A percentile compares a stretch with the other conserved stretches of the same genome.
Conservation (phyloP, 2,888 invertebrate genomes). For the Nomada goodeniana region DNA sequence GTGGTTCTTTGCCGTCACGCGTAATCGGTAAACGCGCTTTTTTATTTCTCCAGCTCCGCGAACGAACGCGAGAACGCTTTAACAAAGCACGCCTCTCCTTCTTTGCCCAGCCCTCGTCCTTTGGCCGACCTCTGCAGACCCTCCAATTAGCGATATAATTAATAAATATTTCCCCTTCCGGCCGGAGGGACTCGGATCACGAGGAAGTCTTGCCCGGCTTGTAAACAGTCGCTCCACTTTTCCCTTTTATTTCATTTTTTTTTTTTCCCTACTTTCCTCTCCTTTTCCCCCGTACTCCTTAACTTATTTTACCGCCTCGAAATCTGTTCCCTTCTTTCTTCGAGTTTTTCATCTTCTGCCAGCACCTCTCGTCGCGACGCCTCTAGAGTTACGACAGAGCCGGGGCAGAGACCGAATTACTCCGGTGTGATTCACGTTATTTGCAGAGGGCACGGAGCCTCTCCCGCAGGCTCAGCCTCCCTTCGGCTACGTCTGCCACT, state of each 20-base stretch:
- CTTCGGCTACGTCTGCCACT: conserved; percentile 8
- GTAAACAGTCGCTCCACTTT: conserved; percentile 42
- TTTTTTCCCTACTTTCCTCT: background rate
- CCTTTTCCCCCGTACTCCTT: background rate
- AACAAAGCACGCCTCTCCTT: conserved; percentile 44
- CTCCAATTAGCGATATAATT: conserved; percentile 76
- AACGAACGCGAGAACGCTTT: conserved; percentile 53
- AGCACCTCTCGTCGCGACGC: conserved; percentile 17
- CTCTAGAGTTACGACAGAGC: conserved; percentile 53
- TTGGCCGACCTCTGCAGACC: conserved; percentile 57
- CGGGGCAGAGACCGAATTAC: conserved; percentile 1
- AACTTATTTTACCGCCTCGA: conserved; percentile 44
- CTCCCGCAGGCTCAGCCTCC: conserved; percentile 17
- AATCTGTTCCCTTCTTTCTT: conserved; percentile 24
- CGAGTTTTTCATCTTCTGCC: conserved; percentile 50
- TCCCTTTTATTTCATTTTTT: conserved; percentile 5
- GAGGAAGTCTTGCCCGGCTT: conserved; percentile 37
- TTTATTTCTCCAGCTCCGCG: conserved; percentile 22
- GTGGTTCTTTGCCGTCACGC: conserved; percentile 50
- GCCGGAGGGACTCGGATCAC: conserved; percentile 52
- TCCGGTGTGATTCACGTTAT: conserved; percentile 78
- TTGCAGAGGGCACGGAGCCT: conserved; percentile 64
- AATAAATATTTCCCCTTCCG: conserved; percentile 76
- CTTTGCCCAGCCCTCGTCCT: conserved; percentile 38
- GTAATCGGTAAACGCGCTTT: conserved; percentile 44